Percentiles rank a stretch among this genome's conserved stretches.
These are phyloP conservation scores for Cephus nigrinus DNA, from an alignment of 2,888 invertebrate genomes.

Conservation along the genomic window DNA sequence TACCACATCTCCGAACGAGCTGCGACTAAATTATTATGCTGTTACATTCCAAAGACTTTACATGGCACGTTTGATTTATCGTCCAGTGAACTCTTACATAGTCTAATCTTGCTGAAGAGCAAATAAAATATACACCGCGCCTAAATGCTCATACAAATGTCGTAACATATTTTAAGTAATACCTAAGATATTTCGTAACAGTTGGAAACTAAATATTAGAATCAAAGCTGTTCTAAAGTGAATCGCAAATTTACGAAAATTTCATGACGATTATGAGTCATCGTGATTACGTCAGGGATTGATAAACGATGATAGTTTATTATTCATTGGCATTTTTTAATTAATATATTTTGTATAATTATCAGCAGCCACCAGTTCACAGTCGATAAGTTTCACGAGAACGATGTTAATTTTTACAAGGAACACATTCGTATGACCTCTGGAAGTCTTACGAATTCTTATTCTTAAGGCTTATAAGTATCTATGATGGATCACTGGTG, in stretches of 20 bases:
- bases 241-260: background rate
- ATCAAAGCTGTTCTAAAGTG: background rate
- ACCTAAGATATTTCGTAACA: background rate
- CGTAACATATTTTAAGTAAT: background rate
- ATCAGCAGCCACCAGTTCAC: background rate
- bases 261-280: background rate
- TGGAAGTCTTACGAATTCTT: too few relatives aligned
- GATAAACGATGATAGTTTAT: background rate
- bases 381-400: background rate
- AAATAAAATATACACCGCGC: background rate
- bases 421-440: background rate
- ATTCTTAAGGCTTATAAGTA: background rate
- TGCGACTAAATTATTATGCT: background rate
- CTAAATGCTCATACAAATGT: background rate
- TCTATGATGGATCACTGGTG: background rate
- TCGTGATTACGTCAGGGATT: background rate
- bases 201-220: background rate
- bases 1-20: background rate
- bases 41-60: background rate
- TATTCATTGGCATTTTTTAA: background rate
- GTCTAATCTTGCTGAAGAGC: background rate
- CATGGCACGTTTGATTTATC: background rate
- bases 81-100: background rate
- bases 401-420: background rate
- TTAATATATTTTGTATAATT: background rate